Percentiles rank a stretch among this genome's conserved stretches.
phyloP scores from a whole-genome alignment of 2,797 vertebrate species.

The Artibeus jamaicensis region DNA sequence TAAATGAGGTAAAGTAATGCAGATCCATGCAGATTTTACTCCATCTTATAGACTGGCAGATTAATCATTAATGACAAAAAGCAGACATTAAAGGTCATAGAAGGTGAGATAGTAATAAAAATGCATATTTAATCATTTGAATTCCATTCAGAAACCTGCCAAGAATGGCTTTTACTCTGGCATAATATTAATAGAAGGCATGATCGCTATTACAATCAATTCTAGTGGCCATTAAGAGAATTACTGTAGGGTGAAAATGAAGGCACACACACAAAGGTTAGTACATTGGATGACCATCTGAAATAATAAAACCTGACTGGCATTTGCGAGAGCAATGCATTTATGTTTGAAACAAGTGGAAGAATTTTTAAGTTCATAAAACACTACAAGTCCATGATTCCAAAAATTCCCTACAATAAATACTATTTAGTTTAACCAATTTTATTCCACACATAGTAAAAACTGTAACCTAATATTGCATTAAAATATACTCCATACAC shows the following conservation, averaged over 20 bases:
- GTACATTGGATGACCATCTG: conserved; percentile 49
- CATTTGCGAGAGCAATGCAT: conserved; percentile 60
- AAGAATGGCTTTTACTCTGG: conserved; percentile 75
- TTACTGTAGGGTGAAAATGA: conserved; percentile 70
- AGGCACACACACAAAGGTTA: conserved; percentile 73
- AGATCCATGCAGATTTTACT: conserved; percentile 75
- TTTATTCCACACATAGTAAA: conserved; percentile 61
- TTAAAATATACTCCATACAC: conserved; percentile 55
- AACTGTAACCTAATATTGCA: conserved; percentile 55
- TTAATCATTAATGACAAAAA: conserved; percentile 82
- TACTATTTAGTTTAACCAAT: conserved; percentile 60
- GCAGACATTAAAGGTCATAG: conserved; percentile 81
- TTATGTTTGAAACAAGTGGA: conserved; percentile 37
- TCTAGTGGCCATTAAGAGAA: conserved; percentile 78
- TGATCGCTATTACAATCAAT: conserved; percentile 79
- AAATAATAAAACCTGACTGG: conserved; percentile 64
- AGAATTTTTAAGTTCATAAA: conserved; percentile 50
- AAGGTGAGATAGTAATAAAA: conserved; percentile 84
- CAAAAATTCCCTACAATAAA: conserved; percentile 57
- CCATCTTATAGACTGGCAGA: conserved; percentile 75
- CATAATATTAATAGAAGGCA: conserved; percentile 64
- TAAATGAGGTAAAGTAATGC: conserved; percentile 76
- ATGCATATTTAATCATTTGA: conserved; percentile 82
- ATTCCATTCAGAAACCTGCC: conserved; percentile 75
- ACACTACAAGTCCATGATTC: background rate